phyloP scores from a whole-genome alignment of 2,888 invertebrate genomes.

The Cheilosia impressa region DNA sequence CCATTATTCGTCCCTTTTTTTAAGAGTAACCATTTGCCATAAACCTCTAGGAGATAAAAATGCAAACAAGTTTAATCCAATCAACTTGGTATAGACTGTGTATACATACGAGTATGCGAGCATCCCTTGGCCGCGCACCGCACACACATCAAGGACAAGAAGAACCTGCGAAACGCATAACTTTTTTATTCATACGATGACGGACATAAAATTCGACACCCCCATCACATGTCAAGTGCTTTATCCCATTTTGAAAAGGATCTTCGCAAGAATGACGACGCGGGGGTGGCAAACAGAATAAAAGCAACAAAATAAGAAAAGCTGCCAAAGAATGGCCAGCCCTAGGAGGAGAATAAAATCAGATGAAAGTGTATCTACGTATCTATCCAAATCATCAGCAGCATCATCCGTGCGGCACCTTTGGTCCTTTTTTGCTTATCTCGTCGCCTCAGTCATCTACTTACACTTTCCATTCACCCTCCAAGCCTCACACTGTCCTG shows the following conservation, averaged over 20 bases:
- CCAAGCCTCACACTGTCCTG: constrained; percentile 10
- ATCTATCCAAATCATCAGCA: constrained; percentile 75
- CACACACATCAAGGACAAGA: constrained; percentile 47
- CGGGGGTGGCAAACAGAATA: constrained; percentile 40
- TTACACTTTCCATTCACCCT: constrained; percentile 48
- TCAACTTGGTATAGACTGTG: constrained; percentile 57
- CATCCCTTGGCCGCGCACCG: not conserved
- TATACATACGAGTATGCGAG: not conserved
- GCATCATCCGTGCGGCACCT: constrained; percentile 74
- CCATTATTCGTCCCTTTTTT: constrained; percentile 61
- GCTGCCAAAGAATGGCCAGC: constrained; percentile 7
- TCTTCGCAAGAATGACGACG: constrained; percentile 33
- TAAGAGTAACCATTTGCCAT: constrained; percentile 70
- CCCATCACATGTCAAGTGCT: constrained; percentile 76
- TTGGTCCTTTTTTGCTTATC: constrained; percentile 73
- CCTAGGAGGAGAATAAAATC: constrained; percentile 54
- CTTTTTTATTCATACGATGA: constrained; percentile 77
- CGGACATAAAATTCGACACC: constrained; percentile 77
- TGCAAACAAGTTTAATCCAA: constrained; percentile 77
- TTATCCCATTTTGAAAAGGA: constrained; percentile 74
- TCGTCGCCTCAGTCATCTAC: constrained; percentile 65
- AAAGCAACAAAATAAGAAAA: constrained; percentile 48
- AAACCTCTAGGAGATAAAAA: constrained; percentile 73
- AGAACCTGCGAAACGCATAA: constrained; percentile 73
- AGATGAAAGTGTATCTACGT: constrained; percentile 71